Base-by-base conservation (phyloP, 2,888 invertebrate species). In the Eledone cirrhosa region DNA sequence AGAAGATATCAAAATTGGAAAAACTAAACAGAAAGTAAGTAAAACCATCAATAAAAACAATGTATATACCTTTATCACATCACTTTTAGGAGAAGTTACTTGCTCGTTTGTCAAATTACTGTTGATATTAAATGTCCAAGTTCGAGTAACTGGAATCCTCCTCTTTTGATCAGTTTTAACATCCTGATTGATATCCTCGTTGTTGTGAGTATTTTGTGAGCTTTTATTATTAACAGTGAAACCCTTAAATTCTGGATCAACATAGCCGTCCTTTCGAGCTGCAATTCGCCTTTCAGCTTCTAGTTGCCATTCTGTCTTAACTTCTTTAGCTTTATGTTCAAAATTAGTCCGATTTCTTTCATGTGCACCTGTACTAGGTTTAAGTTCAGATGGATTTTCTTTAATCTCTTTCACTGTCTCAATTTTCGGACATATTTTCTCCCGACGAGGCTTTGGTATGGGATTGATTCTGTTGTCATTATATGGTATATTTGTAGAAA, bases 201-300 rank as follows among this genome's bases (percentile, higher is more conserved):
- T 72, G 31, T 7, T 22, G 13, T 33, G 33, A 22, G n/a, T 22
- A 4, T 72, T 41, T 19, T 41, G 41, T 5, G 41, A 41, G 41
- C 5, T 33, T 72, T 33, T 22, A 22, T 72, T 72, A 2, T 72
- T 41, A 4, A 22, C 72, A n/a, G 29, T 72, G n/a, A 14, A 11
- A 22, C 22, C 29, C 4, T 72, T 33, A 0, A 41, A 29, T 19
- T 72, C 87, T 24, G 87, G 86, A 80, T 87, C 87, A 53, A 84
- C 81, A 83, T 85, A 88, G 24, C 81, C 84, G 24, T 85, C 86
- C 76, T 83, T 84, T 65, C 87, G 81, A 2, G 85, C 84, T 33
- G 80, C 80, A 82, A 84, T 84, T 69, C 89, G 80, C 76, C 84
- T 85, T 72, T 87, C 86, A 19, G 87, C 89, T 77, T 89, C 89